Percentiles rank a stretch among this genome's conserved stretches.
Conservation (phyloP, 2,113 vertebrate genomes). For the Scomber japonicus region DNA sequence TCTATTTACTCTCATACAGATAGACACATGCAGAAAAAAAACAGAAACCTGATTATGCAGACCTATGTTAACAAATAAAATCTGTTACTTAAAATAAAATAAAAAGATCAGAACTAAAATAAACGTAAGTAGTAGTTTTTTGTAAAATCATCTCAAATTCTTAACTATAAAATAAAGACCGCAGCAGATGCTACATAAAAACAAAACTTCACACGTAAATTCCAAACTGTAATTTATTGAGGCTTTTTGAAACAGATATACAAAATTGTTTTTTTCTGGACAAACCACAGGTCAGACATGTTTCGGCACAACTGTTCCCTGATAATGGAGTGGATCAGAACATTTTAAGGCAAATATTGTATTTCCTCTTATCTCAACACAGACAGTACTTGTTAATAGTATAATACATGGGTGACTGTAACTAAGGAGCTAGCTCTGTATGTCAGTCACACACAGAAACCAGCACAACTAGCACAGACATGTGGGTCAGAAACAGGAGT, state of each 20-base stretch:
- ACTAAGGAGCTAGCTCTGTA: neutral
- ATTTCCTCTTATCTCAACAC: neutral
- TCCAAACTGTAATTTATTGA: slow-evolving; percentile 44
- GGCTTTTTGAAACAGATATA: slow-evolving; percentile 35
- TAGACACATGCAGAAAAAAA: too few relatives aligned
- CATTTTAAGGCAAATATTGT: slow-evolving; percentile 41
- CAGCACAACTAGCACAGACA: neutral
- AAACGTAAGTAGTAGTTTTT: too few relatives aligned
- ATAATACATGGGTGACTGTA: neutral
- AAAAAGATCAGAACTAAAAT: too few relatives aligned
- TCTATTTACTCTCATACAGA: too few relatives aligned
- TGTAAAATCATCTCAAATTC: neutral
- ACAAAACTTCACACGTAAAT: neutral
- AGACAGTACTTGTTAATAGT: slow-evolving; percentile 18
- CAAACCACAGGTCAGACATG: neutral
- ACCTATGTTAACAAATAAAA: neutral
- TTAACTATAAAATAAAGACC: neutral
- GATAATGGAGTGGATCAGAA: slow-evolving; percentile 19
- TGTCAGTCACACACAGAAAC: slow-evolving; percentile 27
- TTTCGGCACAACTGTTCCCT: neutral
- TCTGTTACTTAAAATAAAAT: too few relatives aligned
- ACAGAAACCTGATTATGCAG: neutral
- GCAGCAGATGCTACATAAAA: neutral
- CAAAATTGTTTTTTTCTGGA: slow-evolving; percentile 18
- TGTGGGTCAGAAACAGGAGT: neutral